Conservation (phyloP, 2,888 invertebrate species). For the Drosophila kambysellisi region DNA sequence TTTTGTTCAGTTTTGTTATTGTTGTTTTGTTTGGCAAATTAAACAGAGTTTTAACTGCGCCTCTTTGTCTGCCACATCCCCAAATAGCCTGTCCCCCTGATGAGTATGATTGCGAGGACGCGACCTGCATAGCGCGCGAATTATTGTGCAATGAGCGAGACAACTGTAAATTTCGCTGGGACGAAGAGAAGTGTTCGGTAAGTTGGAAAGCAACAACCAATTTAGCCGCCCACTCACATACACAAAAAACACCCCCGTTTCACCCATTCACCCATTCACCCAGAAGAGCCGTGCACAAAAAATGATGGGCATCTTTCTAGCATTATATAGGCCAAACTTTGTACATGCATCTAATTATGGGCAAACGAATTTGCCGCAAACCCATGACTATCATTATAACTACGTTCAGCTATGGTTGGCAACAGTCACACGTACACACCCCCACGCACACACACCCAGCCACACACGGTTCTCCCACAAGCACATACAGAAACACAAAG, state of each 20-base stretch:
- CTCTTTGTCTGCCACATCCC: constrained; percentile 4
- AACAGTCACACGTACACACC: constrained; percentile 22
- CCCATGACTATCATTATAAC: constrained; percentile 47
- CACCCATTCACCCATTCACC: constrained; percentile 1
- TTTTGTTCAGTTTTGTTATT: not conserved
- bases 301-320: constrained; percentile 5
- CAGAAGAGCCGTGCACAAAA: not conserved
- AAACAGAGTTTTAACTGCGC: constrained; percentile 14
- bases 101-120: constrained; percentile 95
- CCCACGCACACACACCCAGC: not conserved
- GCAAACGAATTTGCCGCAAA: constrained; percentile 27
- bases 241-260: not conserved
- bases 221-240: not conserved
- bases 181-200: constrained; percentile 88
- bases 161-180: constrained; percentile 94
- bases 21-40: constrained; percentile 1
- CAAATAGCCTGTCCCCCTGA: constrained; percentile 76
- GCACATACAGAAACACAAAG: constrained; percentile 47
- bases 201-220: constrained; percentile 62
- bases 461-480: not conserved
- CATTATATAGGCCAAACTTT: constrained; percentile 22
- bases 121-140: constrained; percentile 90
- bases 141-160: constrained; percentile 90
- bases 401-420: constrained; percentile 41
- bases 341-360: constrained; percentile 71